A percentile compares a stretch with the other conserved stretches of the same genome.
Conservation (phyloP, 2,797 vertebrate genomes). For the Craterocephalus amniculus region DNA sequence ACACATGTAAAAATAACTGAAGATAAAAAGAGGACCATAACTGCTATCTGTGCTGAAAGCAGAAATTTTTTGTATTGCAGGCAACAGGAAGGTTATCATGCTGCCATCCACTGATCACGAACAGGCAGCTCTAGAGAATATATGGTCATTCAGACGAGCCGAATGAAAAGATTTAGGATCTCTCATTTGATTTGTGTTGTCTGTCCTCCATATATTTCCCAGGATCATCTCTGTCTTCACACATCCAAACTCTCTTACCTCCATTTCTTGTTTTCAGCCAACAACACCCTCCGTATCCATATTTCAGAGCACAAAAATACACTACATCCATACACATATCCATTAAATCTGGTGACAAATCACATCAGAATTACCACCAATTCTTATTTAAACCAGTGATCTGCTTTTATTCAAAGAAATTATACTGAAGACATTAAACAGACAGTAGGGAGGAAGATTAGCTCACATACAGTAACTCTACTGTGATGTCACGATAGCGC, state of each 20-base stretch:
- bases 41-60: not conserved
- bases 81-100: not conserved
- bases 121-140: not conserved
- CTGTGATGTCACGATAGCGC: slow-evolving; percentile 42
- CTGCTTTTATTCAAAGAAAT: slow-evolving; percentile 54
- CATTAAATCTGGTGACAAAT: slow-evolving; percentile 19
- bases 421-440: slow-evolving; percentile 52
- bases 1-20: not conserved
- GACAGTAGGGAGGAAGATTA: slow-evolving; percentile 44
- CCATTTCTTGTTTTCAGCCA: slow-evolving; percentile 19
- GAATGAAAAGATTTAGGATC: not conserved
- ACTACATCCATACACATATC: slow-evolving; percentile 12
- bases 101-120: not conserved
- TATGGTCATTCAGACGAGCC: not conserved
- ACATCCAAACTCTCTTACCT: slow-evolving; percentile 39
- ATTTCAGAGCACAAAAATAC: slow-evolving; percentile 17
- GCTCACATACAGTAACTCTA: slow-evolving; percentile 13
- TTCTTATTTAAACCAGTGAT: slow-evolving; percentile 46
- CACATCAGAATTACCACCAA: too few species aligned
- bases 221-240: slow-evolving; percentile 29
- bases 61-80: not conserved
- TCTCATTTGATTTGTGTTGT: too few species aligned
- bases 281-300: slow-evolving; percentile 8
- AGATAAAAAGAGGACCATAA: not conserved
- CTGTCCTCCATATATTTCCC: too few species aligned